phyloP scores from a whole-genome alignment of 2,888 invertebrate genomes.

The Lycaena phlaeas region DNA sequence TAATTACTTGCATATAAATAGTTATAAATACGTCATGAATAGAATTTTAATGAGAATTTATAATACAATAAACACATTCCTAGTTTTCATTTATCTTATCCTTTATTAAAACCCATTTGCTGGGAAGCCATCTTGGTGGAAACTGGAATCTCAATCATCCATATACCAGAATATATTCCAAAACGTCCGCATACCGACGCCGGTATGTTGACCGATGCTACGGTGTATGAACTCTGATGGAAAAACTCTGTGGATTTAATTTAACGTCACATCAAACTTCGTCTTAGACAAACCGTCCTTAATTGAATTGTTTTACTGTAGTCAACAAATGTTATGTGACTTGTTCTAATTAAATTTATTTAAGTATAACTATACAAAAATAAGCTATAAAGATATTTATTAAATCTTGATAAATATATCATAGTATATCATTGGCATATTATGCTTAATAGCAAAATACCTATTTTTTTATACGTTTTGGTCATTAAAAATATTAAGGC shows the following conservation, averaged over 20 bases:
- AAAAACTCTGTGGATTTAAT: constrained; percentile 18
- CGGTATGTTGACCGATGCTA: constrained; percentile 17
- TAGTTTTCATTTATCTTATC: constrained; percentile 1
- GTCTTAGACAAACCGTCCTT: constrained; percentile 7
- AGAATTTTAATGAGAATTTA: no score
- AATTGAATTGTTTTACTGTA: constrained; percentile 8
- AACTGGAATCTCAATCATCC: background rate
- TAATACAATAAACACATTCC: constrained; percentile 3
- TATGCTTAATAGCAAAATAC: no score
- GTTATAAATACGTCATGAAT: no score
- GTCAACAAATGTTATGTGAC: background rate
- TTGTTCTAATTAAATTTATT: background rate
- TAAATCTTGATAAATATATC: no score
- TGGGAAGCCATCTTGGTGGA: background rate
- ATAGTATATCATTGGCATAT: no score
- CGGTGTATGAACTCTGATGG: constrained; percentile 14
- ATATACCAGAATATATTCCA: background rate
- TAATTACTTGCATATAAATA: no score
- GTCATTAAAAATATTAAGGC: no score
- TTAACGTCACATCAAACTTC: constrained; percentile 14
- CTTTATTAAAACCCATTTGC: background rate
- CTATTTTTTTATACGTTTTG: no score
- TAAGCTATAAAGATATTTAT: no score
- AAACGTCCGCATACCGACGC: constrained; percentile 2
- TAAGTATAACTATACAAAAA: no score